These are phyloP conservation scores for Pogonocherus hispidulus DNA, from an alignment of 2,888 invertebrate genomes.

Conservation along the genomic window DNA sequence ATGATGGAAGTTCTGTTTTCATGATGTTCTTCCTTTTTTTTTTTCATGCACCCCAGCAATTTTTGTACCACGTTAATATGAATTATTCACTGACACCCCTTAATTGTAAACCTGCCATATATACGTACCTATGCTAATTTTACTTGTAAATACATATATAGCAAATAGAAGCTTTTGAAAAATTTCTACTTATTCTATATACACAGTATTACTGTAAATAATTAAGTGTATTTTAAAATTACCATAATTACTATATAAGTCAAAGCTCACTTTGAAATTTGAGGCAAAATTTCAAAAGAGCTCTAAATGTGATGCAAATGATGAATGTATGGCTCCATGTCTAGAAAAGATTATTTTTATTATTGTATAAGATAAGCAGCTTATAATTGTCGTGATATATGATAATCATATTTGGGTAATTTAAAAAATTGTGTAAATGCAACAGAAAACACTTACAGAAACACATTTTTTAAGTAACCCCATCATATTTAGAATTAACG, in stretches of 20 bases:
- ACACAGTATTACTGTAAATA: constrained; percentile 62
- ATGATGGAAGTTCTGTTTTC: too few species aligned
- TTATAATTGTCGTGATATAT: constrained; percentile 68
- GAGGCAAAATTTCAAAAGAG: constrained; percentile 48
- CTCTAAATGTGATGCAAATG: constrained; percentile 56
- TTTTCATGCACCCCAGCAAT: too few species aligned
- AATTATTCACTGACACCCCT: constrained; percentile 42
- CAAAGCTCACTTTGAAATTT: constrained; percentile 45
- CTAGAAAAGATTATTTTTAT: constrained; percentile 65
- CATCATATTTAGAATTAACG: background rate
- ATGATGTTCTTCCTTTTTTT: too few species aligned
- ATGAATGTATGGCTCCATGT: constrained; percentile 58
- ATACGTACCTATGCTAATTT: constrained; percentile 64
- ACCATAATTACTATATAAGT: constrained; percentile 41
- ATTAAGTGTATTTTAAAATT: constrained; percentile 57
- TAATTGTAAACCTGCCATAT: constrained; percentile 64
- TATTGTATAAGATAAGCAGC: constrained; percentile 65
- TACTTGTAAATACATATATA: constrained; percentile 61
- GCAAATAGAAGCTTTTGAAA: constrained; percentile 59
- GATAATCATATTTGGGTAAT: constrained; percentile 56
- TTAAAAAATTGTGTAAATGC: constrained; percentile 21
- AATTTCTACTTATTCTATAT: constrained; percentile 62
- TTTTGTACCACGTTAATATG: constrained; percentile 17
- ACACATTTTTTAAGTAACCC: constrained; percentile 21
- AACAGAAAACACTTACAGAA: background rate